Evolutionary conservation across 2,888 invertebrate genomes (phyloP), one percentile per base, ranked within the genome.

Genomic region (Nineta flava): DNA sequence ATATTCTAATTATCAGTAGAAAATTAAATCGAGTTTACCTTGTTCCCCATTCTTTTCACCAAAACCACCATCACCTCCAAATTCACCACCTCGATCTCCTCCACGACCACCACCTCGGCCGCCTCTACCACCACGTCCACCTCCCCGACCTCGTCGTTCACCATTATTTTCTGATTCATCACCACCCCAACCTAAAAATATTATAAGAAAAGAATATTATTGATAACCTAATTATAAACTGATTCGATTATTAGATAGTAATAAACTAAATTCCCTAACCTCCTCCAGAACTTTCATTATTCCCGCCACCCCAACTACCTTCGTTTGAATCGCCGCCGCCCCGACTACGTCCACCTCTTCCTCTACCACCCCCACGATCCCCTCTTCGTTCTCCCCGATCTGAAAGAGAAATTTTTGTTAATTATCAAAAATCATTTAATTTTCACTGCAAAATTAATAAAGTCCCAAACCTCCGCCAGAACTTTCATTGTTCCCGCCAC

Each of bases 11-110:
- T n/a, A n/a, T n/a, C n/a, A n/a, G n/a, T n/a, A n/a, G n/a, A n/a
- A n/a, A n/a, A n/a, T n/a, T n/a, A n/a, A n/a, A n/a, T n/a, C n/a
- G n/a, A 19, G 19, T 19, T 19, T 19, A 19, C 19, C 19, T 19
- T 19, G 19, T 2, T 26, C 26, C 7, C 26, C 26, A 3, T 57
- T 58, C 31, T 60, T 60, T n/a, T 58, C 70, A 55, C 69, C 69
- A 1, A 19, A 26, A 26, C 7, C 26, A 26, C 7, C 26, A 26
- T 62, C 62, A 26, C 68, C 68, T 0, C 67, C 69, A 2, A 65
- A 64, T 34, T 63, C 65, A 12, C 62, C 68, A n/a, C 58, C 54
- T 51, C 55, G 55, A 15, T 54, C 52, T 9, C 57, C 55, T 15
- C 57, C 52, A 9, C 55, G 55, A 13, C 56, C 53, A 32, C 57